Conservation (phyloP, 2,113 vertebrate species). For the Lathamus discolor region DNA sequence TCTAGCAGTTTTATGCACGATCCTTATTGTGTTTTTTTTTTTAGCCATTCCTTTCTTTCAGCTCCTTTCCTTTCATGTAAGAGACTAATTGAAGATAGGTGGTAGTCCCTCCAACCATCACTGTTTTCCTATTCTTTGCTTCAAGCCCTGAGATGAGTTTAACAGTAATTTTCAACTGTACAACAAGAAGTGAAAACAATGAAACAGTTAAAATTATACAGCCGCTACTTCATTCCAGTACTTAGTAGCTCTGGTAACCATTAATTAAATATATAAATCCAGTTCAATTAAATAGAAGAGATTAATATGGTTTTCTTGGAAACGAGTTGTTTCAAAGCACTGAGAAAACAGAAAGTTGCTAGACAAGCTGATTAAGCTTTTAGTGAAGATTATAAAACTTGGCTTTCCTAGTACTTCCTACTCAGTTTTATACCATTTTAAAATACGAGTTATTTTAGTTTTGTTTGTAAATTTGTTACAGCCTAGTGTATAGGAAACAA, state of each 20-base stretch:
- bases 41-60: neutral
- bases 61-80: neutral
- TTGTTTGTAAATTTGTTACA: neutral
- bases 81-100: neutral
- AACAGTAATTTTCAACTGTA: neutral
- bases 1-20: neutral
- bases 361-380: conserved; percentile 38
- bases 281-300: conserved; percentile 26
- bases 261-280: conserved; percentile 4
- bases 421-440: neutral
- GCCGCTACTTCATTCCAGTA: neutral
- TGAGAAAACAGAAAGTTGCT: conserved; percentile 5
- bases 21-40: neutral
- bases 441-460: neutral
- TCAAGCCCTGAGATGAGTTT: neutral
- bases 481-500: neutral
- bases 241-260: conserved; percentile 30
- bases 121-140: neutral
- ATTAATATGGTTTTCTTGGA: conserved; percentile 50
- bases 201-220: neutral
- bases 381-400: conserved; percentile 20
- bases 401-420: neutral
- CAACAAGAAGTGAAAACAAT: neutral
- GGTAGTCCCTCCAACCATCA: neutral
- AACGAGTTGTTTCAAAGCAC: conserved; percentile 17